These are phyloP conservation scores for Nasonia vitripennis DNA, from an alignment of 1,140 invertebrate species.

Conservation along the genomic window DNA sequence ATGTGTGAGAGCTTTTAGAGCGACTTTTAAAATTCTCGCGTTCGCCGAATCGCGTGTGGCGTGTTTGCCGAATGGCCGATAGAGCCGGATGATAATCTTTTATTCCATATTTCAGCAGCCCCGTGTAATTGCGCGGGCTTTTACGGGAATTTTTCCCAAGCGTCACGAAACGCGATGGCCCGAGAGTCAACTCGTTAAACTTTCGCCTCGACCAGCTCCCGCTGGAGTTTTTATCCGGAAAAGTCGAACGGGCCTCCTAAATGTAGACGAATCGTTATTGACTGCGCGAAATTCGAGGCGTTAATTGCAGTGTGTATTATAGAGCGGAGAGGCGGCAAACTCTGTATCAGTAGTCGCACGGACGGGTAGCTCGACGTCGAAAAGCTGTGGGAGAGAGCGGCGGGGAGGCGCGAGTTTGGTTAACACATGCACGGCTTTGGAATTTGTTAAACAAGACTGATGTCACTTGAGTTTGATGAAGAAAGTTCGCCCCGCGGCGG, in stretches of 20 bases:
- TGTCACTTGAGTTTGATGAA: conserved; percentile 52
- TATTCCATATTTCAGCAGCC: conserved; percentile 1
- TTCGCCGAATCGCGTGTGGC: not conserved
- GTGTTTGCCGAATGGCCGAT: not conserved
- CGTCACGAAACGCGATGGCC: too few relatives aligned
- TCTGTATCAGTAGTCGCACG: not conserved
- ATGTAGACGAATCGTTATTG: too few relatives aligned
- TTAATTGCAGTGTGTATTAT: not conserved
- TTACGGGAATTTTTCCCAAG: not conserved
- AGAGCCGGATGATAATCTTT: not conserved
- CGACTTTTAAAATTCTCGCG: not conserved
- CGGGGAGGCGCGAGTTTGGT: not conserved
- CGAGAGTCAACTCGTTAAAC: conserved; percentile 33
- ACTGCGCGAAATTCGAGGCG: not conserved
- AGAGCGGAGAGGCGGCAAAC: not conserved
- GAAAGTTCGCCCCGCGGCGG: conserved; percentile 43
- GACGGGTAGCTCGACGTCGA: not conserved
- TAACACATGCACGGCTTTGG: conserved; percentile 25
- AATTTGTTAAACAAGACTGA: conserved; percentile 52
- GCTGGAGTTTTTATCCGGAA: not conserved
- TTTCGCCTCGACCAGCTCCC: not conserved
- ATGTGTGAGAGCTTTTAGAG: conserved; percentile 18
- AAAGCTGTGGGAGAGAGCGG: not conserved
- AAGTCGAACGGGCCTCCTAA: too few relatives aligned
- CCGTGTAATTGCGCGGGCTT: not conserved